Conservation (phyloP, 2,113 vertebrate genomes). For the Meriones unguiculatus region DNA sequence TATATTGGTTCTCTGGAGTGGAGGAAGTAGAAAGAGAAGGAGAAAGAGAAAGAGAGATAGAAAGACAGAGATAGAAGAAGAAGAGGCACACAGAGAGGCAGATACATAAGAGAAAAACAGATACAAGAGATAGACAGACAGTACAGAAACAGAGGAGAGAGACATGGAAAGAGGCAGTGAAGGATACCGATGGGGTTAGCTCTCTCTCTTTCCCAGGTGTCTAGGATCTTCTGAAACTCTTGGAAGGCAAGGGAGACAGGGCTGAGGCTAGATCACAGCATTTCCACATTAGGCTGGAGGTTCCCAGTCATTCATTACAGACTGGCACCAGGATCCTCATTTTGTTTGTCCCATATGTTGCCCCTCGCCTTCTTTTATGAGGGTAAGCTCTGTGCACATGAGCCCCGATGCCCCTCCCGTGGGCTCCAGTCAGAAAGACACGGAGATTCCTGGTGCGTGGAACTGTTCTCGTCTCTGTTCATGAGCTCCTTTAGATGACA, state of each 20-base stretch:
- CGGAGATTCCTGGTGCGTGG: rapidly evolving
- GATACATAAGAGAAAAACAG: rapidly evolving
- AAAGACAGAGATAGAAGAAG: rapidly evolving
- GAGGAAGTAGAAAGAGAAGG: not conserved
- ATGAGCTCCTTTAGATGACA: not conserved
- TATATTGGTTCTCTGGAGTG: not conserved
- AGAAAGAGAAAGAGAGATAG: no score
- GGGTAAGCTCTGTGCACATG: rapidly evolving
- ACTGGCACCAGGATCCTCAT: rapidly evolving
- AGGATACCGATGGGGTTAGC: no score
- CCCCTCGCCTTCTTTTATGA: not conserved
- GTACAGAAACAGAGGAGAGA: not conserved
- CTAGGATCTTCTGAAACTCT: not conserved
- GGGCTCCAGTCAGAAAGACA: rapidly evolving
- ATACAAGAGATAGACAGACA: rapidly evolving
- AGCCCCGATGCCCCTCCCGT: rapidly evolving
- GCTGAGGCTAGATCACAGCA: not conserved
- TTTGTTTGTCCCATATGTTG: rapidly evolving
- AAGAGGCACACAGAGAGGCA: not conserved
- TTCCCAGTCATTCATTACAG: not conserved
- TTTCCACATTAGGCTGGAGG: not conserved
- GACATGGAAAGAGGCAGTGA: not conserved
- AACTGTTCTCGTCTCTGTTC: not conserved
- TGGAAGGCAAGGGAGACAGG: no score
- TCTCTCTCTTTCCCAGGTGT: not conserved